A percentile compares a stretch with the other conserved stretches of the same genome.
These are phyloP conservation scores for Corythucha ciliata DNA, from an alignment of 2,888 invertebrate genomes.

Conservation along the genomic window DNA sequence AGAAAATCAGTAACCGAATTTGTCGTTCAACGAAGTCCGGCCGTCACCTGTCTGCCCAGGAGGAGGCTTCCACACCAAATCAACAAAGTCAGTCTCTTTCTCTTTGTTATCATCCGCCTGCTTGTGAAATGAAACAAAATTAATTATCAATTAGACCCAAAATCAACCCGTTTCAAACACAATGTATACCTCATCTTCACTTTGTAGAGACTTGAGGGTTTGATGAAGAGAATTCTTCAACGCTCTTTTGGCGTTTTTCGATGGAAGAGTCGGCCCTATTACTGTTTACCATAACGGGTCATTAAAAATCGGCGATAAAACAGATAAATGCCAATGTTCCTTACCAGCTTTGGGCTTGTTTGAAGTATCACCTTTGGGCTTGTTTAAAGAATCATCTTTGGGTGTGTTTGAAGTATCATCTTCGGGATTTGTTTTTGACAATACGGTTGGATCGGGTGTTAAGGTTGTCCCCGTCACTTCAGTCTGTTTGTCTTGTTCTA, in stretches of 20 bases:
- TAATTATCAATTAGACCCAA: too few species aligned
- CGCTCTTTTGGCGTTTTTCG: not conserved
- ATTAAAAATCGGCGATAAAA: too few species aligned
- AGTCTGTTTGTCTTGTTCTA: slow-evolving; percentile 11
- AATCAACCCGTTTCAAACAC: too few species aligned
- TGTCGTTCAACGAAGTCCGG: slow-evolving; percentile 62
- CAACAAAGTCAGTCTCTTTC: slow-evolving; percentile 60
- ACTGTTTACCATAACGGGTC: too few species aligned
- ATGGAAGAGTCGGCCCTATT: slow-evolving; percentile 4
- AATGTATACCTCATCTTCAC: too few species aligned
- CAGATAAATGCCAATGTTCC: too few species aligned
- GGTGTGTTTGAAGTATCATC: not conserved
- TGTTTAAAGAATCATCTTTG: not conserved
- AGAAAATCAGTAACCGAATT: slow-evolving; percentile 69
- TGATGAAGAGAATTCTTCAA: not conserved
- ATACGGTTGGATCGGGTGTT: too few species aligned
- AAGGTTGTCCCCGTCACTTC: not conserved
- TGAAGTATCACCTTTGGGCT: not conserved
- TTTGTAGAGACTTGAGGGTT: too few species aligned
- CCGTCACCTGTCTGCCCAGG: slow-evolving; percentile 66
- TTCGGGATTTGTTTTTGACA: too few species aligned
- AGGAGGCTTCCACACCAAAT: slow-evolving; percentile 66
- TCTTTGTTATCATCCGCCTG: too few species aligned
- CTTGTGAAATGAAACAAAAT: too few species aligned
- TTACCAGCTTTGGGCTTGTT: not conserved